phyloP scores from a whole-genome alignment of 2,888 invertebrate genomes.

The Parthenolecanium corni region DNA sequence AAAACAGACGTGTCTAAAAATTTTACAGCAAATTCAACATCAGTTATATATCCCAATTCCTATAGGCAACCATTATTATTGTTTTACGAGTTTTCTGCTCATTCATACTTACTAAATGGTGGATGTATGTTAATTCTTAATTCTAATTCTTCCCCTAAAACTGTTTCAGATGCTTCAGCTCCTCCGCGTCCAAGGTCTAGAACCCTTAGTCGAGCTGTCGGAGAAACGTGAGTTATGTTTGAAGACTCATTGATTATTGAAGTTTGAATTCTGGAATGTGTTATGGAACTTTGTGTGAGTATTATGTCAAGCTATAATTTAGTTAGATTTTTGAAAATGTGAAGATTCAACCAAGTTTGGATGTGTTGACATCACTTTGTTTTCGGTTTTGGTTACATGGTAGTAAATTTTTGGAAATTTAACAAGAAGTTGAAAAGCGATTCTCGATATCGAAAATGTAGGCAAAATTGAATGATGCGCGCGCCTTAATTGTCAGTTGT shows the following conservation, averaged over 20 bases:
- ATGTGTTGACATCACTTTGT: no score
- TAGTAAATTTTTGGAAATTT: no score
- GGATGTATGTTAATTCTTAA: constrained; percentile 50
- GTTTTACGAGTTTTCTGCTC: not conserved
- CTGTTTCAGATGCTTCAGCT: constrained; percentile 50
- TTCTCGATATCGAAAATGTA: no score
- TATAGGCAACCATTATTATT: not conserved
- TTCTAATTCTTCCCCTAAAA: constrained; percentile 54
- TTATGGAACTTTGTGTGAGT: no score
- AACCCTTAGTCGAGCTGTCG: constrained; percentile 38
- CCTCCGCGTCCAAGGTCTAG: constrained; percentile 37
- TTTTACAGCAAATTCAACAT: not conserved
- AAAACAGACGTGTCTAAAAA: constrained; percentile 38
- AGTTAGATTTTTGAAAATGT: no score
- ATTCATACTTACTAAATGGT: constrained; percentile 41
- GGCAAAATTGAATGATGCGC: no score
- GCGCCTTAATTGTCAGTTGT: no score
- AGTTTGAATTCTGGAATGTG: constrained; percentile 29
- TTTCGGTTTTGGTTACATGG: no score
- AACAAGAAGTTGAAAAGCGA: no score
- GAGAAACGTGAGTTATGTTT: constrained; percentile 32
- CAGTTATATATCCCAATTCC: not conserved
- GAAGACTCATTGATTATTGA: constrained; percentile 30
- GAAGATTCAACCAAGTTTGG: no score
- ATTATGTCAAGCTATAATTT: no score